A percentile compares a stretch with the other conserved stretches of the same genome.
phyloP scores from a whole-genome alignment of 2,888 invertebrate species.

The Tromatobia lineatoria region DNA sequence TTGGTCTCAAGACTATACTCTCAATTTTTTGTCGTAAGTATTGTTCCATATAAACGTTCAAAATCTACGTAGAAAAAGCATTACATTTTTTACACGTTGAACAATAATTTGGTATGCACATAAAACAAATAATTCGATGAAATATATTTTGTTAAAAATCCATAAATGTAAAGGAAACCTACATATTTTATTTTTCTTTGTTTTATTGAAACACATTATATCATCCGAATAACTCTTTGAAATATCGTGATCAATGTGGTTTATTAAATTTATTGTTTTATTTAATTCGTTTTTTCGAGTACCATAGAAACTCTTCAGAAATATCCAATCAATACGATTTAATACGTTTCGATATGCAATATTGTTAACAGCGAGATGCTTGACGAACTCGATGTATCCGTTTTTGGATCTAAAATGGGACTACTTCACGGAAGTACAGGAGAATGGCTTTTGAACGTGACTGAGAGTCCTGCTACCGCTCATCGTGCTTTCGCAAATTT shows the following conservation, averaged over 20 bases:
- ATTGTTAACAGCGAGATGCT: slow-evolving; percentile 87
- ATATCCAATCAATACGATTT: not conserved
- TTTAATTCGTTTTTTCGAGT: no score
- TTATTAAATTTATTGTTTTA: no score
- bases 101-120: not conserved
- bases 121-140: no score
- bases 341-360: not conserved
- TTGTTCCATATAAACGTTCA: not conserved
- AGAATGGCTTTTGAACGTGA: slow-evolving; percentile 88
- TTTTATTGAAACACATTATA: no score
- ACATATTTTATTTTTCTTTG: no score
- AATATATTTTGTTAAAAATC: no score
- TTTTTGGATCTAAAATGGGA: slow-evolving; percentile 88
- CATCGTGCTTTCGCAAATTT: slow-evolving; percentile 77
- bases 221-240: no score
- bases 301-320: not conserved
- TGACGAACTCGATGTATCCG: slow-evolving; percentile 87
- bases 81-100: not conserved
- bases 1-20: slow-evolving; percentile 74
- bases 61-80: not conserved
- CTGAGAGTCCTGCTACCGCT: slow-evolving; percentile 86
- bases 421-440: slow-evolving; percentile 89
- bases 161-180: no score
- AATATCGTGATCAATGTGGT: no score
- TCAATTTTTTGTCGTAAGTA: slow-evolving; percentile 75